Conservation (phyloP, 1,140 invertebrate species). For the Grapholita molesta region DNA sequence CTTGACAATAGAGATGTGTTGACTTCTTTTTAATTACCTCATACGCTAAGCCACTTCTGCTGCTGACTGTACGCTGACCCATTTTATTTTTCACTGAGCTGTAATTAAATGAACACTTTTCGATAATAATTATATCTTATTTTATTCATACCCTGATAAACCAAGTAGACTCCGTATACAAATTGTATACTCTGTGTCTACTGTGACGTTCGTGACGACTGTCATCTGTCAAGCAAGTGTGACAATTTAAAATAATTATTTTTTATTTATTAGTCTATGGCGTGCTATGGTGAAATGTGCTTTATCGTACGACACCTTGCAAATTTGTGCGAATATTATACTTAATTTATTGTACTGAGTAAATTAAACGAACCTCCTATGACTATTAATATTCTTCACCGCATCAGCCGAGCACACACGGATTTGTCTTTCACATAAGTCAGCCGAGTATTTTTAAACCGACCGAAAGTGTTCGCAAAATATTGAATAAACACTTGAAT, state of each 20-base stretch:
- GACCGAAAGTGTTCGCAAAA: background rate
- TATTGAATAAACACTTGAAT: conserved; percentile 14
- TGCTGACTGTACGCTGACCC: too few species aligned
- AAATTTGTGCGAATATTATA: background rate
- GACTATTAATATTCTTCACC: background rate
- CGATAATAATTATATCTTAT: too few species aligned
- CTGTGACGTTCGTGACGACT: background rate
- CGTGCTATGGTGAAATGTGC: background rate
- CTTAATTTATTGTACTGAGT: background rate
- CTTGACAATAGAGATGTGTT: too few species aligned
- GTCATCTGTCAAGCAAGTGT: background rate
- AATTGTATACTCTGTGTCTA: too few species aligned
- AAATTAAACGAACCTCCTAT: background rate
- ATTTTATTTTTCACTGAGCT: too few species aligned
- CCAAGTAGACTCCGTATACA: too few species aligned
- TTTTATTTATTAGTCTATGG: background rate
- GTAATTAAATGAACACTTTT: too few species aligned
- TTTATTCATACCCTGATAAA: too few species aligned
- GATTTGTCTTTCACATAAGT: background rate
- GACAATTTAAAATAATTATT: too few species aligned
- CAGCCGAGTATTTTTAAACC: background rate
- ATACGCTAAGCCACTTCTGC: too few species aligned
- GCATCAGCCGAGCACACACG: background rate
- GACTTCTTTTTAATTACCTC: too few species aligned
- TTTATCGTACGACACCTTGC: background rate